Base-by-base conservation (phyloP, 2,113 vertebrate genomes). In the Urocitellus parryii region DNA sequence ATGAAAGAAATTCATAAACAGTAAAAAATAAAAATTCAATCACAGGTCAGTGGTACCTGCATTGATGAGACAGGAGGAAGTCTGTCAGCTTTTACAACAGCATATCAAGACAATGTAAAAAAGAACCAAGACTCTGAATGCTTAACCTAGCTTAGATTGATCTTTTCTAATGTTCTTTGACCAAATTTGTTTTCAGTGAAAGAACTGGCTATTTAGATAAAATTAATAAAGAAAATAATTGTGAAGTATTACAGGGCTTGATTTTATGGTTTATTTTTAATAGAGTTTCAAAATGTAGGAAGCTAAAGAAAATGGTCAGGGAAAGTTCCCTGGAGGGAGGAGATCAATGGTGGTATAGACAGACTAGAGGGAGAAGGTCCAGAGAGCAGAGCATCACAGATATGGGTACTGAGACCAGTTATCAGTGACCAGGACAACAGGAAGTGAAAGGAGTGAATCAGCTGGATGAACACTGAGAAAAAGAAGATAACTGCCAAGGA, bases 221-320 rank as follows among this genome's bases (percentile, higher is more conserved):
- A 25, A 63, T 12, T 78, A 37, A 65, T 6, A 82, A 91, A 70
- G 39, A 34, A 82, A 61, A n/a, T 72, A 77, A 45, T 88, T 91
- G 8, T 83, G 82, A 58, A 94, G 61, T 20, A 91, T 56, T 79
- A 14, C 93, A 95, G 48, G 58, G 29, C 25, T 65, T 78, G 77
- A 39, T n/a, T 51, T 24, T 58, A 20, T 56, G 4, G 25, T 58
- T 18, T 16, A 88, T 22, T 96, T 82, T 78, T 56, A 73, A 51
- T 16, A 8, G 14, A 79, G 56, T 51, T 48, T 78, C 10, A 83
- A 24, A 77, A 68, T 48, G 9, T 73, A 78, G 2, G n/a, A 73
- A 79, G 45, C 45, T 32, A 87, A 51, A 78, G 73, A 39, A 88
- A 90, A 76, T 18, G 24, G 11, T 53, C 70, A 68, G 8, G 3